A percentile compares a stretch with the other conserved stretches of the same genome.
These are phyloP conservation scores for Scomber colias DNA, from an alignment of 2,113 vertebrate species.

Conservation along the genomic window DNA sequence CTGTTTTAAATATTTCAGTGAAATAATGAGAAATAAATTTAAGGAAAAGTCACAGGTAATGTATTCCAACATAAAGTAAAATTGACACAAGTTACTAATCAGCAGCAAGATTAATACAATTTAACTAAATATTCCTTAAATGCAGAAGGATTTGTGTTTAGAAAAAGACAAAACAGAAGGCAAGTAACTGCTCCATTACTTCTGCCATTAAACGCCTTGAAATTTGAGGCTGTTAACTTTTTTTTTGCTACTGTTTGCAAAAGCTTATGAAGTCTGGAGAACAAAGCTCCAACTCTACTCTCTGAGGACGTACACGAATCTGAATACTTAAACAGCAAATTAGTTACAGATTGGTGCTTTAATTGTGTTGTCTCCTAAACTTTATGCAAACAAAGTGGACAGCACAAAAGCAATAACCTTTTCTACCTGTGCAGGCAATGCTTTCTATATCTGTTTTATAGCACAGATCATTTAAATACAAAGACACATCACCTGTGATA, in stretches of 20 bases:
- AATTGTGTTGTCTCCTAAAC: not conserved
- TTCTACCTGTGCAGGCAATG: not conserved
- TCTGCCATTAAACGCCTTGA: no score
- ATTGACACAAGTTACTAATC: not conserved
- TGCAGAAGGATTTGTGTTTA: no score
- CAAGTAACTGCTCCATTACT: not conserved
- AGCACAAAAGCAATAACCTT: not conserved
- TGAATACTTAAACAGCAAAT: not conserved
- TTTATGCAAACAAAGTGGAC: constrained; percentile 4
- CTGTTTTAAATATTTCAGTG: not conserved
- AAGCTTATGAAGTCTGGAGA: not conserved
- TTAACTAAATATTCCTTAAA: no score
- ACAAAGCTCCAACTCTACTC: not conserved
- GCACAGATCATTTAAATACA: not conserved
- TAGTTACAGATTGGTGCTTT: not conserved
- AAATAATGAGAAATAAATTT: not conserved
- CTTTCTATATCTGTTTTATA: not conserved
- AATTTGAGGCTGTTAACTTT: not conserved
- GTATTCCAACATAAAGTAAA: not conserved
- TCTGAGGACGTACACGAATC: not conserved
- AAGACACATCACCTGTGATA: not conserved
- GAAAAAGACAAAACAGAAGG: no score
- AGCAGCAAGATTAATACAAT: no score
- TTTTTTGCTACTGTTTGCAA: constrained; percentile 1
- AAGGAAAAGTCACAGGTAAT: not conserved